A percentile compares a stretch with the other conserved stretches of the same genome.
phyloP scores from a whole-genome alignment of 35 echinoderm and acorn worm species.

The Chiridota heheva region DNA sequence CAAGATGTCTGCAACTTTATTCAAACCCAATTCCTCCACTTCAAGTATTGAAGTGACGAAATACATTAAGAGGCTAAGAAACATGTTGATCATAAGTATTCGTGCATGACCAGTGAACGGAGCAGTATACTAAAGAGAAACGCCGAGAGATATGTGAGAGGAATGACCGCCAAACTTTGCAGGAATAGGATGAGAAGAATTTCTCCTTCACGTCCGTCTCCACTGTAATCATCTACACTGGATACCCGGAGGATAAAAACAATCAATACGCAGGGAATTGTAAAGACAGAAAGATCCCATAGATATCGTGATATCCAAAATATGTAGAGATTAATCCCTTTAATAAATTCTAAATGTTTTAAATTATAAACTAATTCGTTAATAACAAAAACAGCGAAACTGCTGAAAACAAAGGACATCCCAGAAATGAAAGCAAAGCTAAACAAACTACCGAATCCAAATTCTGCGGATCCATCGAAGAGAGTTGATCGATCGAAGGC shows the following conservation, averaged over 20 bases:
- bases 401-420: constrained; percentile 63
- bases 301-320: constrained; percentile 76
- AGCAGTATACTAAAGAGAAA: constrained; percentile 63
- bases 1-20: constrained; percentile 44
- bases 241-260: constrained; percentile 47
- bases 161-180: constrained; percentile 83
- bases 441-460: constrained; percentile 56
- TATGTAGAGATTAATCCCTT: constrained; percentile 60
- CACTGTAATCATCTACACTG: constrained; percentile 48
- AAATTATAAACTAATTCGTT: constrained; percentile 59
- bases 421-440: constrained; percentile 71
- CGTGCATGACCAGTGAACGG: constrained; percentile 64
- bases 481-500: constrained; percentile 57
- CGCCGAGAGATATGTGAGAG: constrained; percentile 73
- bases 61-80: constrained; percentile 55
- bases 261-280: constrained; percentile 57
- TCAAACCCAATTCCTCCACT: constrained; percentile 49
- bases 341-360: constrained; percentile 86
- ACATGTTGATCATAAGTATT: constrained; percentile 66
- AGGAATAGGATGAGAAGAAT: constrained; percentile 65
- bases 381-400: constrained; percentile 82
- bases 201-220: constrained; percentile 38
- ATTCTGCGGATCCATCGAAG: constrained; percentile 15
- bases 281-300: constrained; percentile 80
- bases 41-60: constrained; percentile 52